Conservation (phyloP, 2,113 vertebrate genomes). For the Numida meleagris region DNA sequence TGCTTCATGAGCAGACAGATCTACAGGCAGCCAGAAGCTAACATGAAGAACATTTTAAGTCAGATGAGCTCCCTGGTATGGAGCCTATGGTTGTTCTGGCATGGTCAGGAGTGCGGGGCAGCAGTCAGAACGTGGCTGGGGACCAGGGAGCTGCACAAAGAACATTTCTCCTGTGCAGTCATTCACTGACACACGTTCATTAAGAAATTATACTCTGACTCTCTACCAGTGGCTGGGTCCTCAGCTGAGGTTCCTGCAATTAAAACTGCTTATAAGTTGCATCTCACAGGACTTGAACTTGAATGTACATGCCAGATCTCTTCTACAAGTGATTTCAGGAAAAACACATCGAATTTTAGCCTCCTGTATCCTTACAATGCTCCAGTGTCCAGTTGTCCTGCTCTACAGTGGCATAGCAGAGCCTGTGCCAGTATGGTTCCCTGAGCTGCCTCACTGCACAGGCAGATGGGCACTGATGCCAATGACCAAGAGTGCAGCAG, state of each 20-base stretch:
- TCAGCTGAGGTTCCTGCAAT: not conserved
- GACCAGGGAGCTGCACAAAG: not conserved
- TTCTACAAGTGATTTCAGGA: not conserved
- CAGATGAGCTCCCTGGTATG: not conserved
- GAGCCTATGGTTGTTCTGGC: not conserved
- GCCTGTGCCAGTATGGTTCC: not conserved
- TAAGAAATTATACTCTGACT: not conserved
- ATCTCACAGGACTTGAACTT: not conserved
- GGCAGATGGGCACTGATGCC: conserved; percentile 18
- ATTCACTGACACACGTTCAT: not conserved
- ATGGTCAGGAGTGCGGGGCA: not conserved
- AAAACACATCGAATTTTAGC: not conserved
- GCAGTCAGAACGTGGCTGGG: not conserved
- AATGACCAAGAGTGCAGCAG: not conserved
- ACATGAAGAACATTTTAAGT: not conserved
- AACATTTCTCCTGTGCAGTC: not conserved
- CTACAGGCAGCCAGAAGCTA: not conserved
- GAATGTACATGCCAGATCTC: not conserved
- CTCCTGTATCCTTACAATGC: not conserved
- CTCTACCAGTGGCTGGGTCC: not conserved
- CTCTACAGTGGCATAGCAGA: not conserved
- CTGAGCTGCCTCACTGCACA: not conserved
- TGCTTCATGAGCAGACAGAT: not conserved
- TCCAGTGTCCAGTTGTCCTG: not conserved
- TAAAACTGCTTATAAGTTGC: not conserved